Conservation (phyloP, 2,888 invertebrate species). For the Drosophila neotestacea region DNA sequence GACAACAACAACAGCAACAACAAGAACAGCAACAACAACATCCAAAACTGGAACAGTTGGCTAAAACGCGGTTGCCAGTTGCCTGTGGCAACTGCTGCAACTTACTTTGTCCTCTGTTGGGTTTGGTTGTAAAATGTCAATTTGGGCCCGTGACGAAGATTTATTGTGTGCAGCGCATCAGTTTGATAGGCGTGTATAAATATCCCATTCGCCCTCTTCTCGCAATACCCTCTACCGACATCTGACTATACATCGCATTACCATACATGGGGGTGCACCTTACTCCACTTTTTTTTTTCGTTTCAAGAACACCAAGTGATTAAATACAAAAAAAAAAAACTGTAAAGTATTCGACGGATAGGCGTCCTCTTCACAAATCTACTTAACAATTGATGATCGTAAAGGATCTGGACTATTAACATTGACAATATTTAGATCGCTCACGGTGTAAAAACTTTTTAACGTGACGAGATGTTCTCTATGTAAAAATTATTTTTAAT, state of each 20-base stretch:
- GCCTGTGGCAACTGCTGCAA: conserved; percentile 50
- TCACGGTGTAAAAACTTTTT: no score
- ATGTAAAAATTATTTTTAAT: no score
- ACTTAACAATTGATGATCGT: neutral
- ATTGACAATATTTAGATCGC: no score
- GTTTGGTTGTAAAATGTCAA: conserved; percentile 78
- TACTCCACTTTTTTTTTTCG: no score
- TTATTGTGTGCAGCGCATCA: conserved; percentile 62
- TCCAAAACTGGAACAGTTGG: conserved; percentile 20
- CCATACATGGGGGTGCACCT: conserved; percentile 4
- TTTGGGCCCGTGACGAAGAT: conserved; percentile 76
- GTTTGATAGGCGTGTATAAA: conserved; percentile 68
- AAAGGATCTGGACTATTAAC: neutral
- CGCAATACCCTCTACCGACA: conserved; percentile 15
- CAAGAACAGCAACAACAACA: conserved; percentile 32
- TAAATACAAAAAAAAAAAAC: neutral
- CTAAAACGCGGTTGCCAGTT: conserved; percentile 31
- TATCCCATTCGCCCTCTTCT: conserved; percentile 35
- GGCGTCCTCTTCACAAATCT: neutral
- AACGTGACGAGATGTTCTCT: no score
- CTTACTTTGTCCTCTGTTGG: conserved; percentile 62
- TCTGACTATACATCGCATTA: conserved; percentile 15
- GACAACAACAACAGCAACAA: conserved; percentile 35
- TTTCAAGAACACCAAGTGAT: neutral
- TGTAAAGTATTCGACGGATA: neutral